These are phyloP conservation scores for Tympanuchus pallidicinctus DNA, from an alignment of 2,113 vertebrate species.

Conservation along the genomic window DNA sequence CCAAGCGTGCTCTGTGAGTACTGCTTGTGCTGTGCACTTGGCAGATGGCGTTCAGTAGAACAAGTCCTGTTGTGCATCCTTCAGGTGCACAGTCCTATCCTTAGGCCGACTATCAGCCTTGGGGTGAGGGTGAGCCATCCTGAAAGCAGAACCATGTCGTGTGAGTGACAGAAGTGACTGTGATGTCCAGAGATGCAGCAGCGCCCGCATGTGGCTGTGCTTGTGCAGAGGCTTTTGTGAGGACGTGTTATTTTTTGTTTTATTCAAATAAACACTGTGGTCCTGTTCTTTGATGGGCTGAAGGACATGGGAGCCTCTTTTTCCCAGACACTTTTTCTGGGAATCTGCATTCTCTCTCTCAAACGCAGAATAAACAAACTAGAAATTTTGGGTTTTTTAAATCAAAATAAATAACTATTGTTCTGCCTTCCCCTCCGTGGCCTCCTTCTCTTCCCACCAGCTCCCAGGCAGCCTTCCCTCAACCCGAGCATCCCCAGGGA, in stretches of 20 bases:
- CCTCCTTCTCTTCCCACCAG: slow-evolving; percentile 36
- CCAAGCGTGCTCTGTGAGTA: background rate
- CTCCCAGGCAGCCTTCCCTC: slow-evolving; percentile 19
- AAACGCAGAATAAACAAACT: slow-evolving; percentile 13
- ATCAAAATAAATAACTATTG: slow-evolving; percentile 54
- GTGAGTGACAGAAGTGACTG: background rate
- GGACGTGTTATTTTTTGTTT: background rate
- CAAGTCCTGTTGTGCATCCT: background rate
- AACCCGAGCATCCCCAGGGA: slow-evolving; percentile 1
- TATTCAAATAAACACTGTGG: background rate
- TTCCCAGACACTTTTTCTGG: slow-evolving; percentile 47
- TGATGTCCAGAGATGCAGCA: background rate
- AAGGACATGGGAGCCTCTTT: background rate
- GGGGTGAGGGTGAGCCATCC: background rate
- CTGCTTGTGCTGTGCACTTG: background rate
- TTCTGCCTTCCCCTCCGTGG: background rate
- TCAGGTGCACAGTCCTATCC: background rate
- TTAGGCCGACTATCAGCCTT: background rate
- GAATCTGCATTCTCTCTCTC: background rate
- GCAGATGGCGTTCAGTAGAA: background rate
- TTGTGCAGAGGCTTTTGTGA: background rate
- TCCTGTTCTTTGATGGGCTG: background rate
- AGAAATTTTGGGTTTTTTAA: slow-evolving; percentile 27
- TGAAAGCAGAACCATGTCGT: background rate
- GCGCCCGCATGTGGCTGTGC: background rate